Percentiles rank a stretch among this genome's conserved stretches.
phyloP scores from a whole-genome alignment of 2,797 vertebrate species.

The Catharus ustulatus region DNA sequence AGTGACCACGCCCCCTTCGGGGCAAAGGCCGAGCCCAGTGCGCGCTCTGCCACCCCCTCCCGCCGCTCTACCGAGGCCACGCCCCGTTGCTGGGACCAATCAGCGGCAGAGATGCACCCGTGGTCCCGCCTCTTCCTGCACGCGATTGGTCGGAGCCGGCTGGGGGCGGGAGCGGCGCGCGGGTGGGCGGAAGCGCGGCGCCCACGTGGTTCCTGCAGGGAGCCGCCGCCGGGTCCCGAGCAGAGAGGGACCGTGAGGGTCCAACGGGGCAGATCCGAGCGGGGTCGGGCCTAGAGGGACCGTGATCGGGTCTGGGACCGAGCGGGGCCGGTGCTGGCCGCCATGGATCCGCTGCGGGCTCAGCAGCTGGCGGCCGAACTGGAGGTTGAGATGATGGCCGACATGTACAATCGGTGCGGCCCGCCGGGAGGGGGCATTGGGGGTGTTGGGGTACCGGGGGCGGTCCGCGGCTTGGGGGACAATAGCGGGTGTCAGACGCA shows the following conservation, averaged over 20 bases:
- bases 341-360: slow-evolving; percentile 92
- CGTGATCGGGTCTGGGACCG: neutral
- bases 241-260: neutral
- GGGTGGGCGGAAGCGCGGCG: neutral
- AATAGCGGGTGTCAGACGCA: neutral
- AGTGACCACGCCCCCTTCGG: neutral
- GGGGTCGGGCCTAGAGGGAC: neutral
- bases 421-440: neutral
- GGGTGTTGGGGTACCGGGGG: neutral
- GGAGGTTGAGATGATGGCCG: slow-evolving; percentile 99
- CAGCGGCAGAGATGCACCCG: accelerated
- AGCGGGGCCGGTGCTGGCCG: neutral
- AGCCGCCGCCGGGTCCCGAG: neutral
- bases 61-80: neutral
- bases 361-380: slow-evolving; percentile 95
- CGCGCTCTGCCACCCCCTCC: neutral
- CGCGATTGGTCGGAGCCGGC: accelerated
- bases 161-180: neutral
- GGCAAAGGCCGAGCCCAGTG: neutral
- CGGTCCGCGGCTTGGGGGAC: neutral
- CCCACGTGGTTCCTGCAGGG: slow-evolving; percentile 31
- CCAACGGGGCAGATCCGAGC: neutral
- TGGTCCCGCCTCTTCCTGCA: accelerated
- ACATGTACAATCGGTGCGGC: slow-evolving; percentile 96
- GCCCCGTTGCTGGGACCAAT: accelerated